Percentiles rank a stretch among this genome's conserved stretches.
These are phyloP conservation scores for Drosophila formosana DNA, from an alignment of 2,888 invertebrate species.

Conservation along the genomic window DNA sequence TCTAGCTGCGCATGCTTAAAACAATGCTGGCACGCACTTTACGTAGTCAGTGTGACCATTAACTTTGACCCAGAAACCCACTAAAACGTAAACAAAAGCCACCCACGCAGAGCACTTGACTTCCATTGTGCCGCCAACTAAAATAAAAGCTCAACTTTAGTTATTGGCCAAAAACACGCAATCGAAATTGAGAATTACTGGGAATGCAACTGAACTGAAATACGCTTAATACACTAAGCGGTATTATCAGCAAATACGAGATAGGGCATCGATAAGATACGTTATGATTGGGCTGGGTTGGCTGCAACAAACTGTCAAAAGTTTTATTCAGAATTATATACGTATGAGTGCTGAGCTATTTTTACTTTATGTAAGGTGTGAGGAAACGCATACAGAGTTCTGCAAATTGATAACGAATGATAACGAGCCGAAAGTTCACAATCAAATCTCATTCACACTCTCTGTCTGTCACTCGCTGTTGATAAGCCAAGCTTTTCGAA, in stretches of 20 bases:
- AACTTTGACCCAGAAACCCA: conserved; percentile 78
- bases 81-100: conserved; percentile 71
- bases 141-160: not conserved
- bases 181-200: conserved; percentile 7
- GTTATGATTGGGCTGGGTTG: conserved; percentile 40
- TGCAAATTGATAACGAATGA: conserved; percentile 35
- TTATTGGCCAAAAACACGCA: conserved; percentile 31
- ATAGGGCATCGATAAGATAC: conserved; percentile 49
- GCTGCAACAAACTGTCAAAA: conserved; percentile 19
- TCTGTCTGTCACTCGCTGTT: not conserved
- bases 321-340: conserved; percentile 10
- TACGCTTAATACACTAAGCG: not conserved
- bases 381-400: conserved; percentile 15
- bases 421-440: conserved; percentile 43
- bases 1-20: conserved; percentile 3
- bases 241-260: conserved; percentile 44
- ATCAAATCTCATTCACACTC: conserved; percentile 2
- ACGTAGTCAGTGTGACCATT: conserved; percentile 51
- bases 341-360: conserved; percentile 3
- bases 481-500: conserved; percentile 24
- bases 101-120: conserved; percentile 51
- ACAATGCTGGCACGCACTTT: conserved; percentile 33
- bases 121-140: conserved; percentile 5
- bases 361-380: conserved; percentile 34
- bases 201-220: conserved; percentile 32